Evolutionary conservation across 2,888 invertebrate species (phyloP).

Genomic region (Leucophenga maculata): DNA sequence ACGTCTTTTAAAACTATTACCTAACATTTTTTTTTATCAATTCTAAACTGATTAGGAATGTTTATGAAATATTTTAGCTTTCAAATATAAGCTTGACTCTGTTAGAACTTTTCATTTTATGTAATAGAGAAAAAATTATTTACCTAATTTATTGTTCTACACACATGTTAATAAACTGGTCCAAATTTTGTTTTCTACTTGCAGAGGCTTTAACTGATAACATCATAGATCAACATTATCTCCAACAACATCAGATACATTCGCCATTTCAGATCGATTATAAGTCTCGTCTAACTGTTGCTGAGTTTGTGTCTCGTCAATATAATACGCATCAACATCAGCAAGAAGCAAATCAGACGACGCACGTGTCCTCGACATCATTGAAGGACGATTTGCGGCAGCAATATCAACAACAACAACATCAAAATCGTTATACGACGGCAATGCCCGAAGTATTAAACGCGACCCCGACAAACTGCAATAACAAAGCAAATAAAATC

Average conservation of each 20-base stretch:
- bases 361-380: slow-evolving; percentile 28
- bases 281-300: slow-evolving; percentile 83
- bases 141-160: too few species aligned
- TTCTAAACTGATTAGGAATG: too few species aligned
- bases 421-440: slow-evolving; percentile 24
- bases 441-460: slow-evolving; percentile 63
- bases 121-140: too few species aligned
- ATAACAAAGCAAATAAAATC: slow-evolving; percentile 47
- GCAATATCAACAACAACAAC: slow-evolving; percentile 37
- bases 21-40: too few species aligned
- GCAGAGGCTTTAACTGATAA: background rate
- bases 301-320: slow-evolving; percentile 86
- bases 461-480: slow-evolving; percentile 52
- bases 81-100: too few species aligned
- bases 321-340: slow-evolving; percentile 34
- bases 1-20: too few species aligned
- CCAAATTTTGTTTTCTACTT: background rate
- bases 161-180: too few species aligned
- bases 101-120: too few species aligned
- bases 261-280: slow-evolving; percentile 30
- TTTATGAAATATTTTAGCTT: too few species aligned
- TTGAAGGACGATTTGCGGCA: slow-evolving; percentile 29
- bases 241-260: slow-evolving; percentile 2
- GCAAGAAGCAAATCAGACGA: slow-evolving; percentile 39
- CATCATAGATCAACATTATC: slow-evolving; percentile 17